A percentile compares a stretch with the other conserved stretches of the same genome.
phyloP scores from a whole-genome alignment of 2,888 invertebrate species.

The Argynnis bischoffii region DNA sequence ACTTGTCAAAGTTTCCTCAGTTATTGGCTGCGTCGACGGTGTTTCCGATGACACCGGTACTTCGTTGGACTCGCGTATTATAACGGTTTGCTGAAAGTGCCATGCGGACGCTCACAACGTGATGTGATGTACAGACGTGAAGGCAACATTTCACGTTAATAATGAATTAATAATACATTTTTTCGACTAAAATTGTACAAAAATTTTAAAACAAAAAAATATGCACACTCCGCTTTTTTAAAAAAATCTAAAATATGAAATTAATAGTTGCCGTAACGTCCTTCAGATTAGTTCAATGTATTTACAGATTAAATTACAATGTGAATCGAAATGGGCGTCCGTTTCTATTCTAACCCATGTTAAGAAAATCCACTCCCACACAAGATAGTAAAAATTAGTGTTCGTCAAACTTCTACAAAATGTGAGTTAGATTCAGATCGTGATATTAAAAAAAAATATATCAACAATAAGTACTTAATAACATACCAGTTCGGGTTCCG shows the following conservation, averaged over 20 bases:
- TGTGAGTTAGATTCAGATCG: constrained; percentile 41
- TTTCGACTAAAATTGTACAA: not conserved
- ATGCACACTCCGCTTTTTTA: too few relatives aligned
- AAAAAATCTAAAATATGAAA: too few relatives aligned
- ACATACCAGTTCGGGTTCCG: constrained; percentile 71
- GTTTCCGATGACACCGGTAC: constrained; percentile 63
- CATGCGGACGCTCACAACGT: constrained; percentile 80
- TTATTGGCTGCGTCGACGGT: constrained; percentile 51
- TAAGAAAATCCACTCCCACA: constrained; percentile 60
- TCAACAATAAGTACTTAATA: not conserved
- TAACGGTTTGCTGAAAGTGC: constrained; percentile 81
- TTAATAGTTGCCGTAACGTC: constrained; percentile 60
- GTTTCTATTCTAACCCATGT: constrained; percentile 60
- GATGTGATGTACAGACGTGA: constrained; percentile 47
- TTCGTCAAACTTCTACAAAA: constrained; percentile 45
- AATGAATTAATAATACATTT: not conserved
- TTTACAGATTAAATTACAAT: constrained; percentile 56
- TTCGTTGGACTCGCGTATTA: constrained; percentile 76
- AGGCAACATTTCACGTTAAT: constrained; percentile 19
- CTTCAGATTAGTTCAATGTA: constrained; percentile 63
- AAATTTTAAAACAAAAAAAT: too few relatives aligned
- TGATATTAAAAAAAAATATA: constrained; percentile 33
- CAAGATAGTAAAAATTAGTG: constrained; percentile 49
- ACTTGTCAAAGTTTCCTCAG: constrained; percentile 48
- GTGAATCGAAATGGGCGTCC: constrained; percentile 50